phyloP scores from a whole-genome alignment of 2,797 vertebrate species.

The Sphenopsis melanotis region DNA sequence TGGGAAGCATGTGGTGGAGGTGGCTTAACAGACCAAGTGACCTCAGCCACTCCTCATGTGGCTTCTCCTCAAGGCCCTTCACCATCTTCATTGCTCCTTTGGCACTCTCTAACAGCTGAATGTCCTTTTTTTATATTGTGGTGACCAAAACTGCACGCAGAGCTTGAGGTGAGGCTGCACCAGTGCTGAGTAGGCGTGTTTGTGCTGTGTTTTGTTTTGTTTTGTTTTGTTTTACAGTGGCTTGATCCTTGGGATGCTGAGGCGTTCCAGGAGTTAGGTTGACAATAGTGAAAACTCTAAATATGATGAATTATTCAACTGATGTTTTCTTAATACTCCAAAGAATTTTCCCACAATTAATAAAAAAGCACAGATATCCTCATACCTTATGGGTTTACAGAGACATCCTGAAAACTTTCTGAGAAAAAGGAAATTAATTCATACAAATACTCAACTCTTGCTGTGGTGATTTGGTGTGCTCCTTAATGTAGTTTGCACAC shows the following conservation, averaged over 20 bases:
- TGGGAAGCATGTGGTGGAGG: not conserved
- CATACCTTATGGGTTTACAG: not conserved
- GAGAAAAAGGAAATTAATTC: not conserved
- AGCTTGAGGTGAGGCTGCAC: not conserved
- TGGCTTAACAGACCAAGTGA: not conserved
- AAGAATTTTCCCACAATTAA: not conserved
- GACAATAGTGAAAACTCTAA: not conserved
- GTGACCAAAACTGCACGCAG: not conserved
- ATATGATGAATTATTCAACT: not conserved
- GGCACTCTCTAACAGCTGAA: not conserved
- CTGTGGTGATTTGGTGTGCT: not conserved
- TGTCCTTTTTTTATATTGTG: not conserved
- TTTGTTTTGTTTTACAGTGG: not conserved
- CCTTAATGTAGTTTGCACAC: not conserved
- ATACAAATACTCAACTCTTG: not conserved
- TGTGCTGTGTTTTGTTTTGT: accelerated
- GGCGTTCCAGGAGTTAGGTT: not conserved
- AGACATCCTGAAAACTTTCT: not conserved
- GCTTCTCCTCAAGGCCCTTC: not conserved
- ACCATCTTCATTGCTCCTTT: not conserved
- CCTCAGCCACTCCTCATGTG: not conserved
- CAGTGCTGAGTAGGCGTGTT: not conserved
- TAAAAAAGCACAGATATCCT: not conserved
- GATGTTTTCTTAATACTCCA: not conserved
- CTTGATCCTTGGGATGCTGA: not conserved